phyloP scores from a whole-genome alignment of 30 jellyfish, hydroid and myxozoan species.

The Turritopsis dohrnii region DNA sequence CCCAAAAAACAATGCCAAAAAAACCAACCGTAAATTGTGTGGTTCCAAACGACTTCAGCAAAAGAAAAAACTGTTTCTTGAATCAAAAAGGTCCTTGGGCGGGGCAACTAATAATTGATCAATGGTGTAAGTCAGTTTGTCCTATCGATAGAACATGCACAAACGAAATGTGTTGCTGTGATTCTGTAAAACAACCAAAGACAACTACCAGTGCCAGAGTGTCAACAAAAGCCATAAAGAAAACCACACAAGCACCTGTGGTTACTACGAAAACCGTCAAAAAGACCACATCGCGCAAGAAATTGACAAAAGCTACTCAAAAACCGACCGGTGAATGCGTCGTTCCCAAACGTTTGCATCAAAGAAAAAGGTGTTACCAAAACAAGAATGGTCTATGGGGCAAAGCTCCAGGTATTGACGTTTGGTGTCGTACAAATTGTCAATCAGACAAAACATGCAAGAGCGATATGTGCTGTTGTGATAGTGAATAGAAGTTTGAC shows the following conservation, averaged over 20 bases:
- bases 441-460: neutral
- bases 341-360: neutral
- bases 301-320: neutral
- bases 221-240: neutral
- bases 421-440: neutral
- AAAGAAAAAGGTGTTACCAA: neutral
- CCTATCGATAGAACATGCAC: neutral
- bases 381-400: conserved; percentile 14
- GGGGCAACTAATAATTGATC: neutral
- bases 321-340: neutral
- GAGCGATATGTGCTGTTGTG: conserved; percentile 4
- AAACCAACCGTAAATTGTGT: neutral
- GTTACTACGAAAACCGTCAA: neutral
- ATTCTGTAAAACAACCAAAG: neutral
- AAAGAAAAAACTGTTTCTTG: neutral
- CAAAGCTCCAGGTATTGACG: conserved; percentile 6
- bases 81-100: neutral
- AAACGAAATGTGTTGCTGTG: conserved; percentile 9
- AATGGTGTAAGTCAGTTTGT: conserved; percentile 1
- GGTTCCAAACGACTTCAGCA: neutral
- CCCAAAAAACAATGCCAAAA: neutral
- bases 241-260: neutral
- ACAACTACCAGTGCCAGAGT: neutral
- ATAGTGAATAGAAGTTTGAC: neutral
- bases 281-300: neutral